Evolutionary conservation across 2,888 invertebrate species (phyloP).

Genomic region (Linyphia triangularis): DNA sequence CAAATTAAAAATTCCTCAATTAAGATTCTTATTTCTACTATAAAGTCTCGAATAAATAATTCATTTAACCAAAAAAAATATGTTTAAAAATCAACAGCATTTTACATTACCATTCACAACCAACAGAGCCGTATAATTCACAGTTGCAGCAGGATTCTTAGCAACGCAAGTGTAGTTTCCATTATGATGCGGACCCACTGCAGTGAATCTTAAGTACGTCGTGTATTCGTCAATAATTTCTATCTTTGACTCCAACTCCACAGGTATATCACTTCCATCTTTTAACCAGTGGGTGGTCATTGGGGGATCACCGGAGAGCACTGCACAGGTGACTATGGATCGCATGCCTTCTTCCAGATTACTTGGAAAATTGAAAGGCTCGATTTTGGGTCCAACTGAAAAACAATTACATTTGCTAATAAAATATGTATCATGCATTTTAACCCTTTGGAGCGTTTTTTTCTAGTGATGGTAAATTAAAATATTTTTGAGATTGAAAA

Average conservation of each 20-base stretch:
- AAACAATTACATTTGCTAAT: neutral
- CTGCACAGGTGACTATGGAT: slow-evolving; percentile 76
- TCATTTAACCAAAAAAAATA: neutral
- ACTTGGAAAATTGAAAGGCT: slow-evolving; percentile 76
- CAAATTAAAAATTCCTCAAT: neutral
- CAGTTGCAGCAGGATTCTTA: slow-evolving; percentile 76
- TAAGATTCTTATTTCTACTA: neutral
- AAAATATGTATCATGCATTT: no score
- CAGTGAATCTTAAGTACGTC: slow-evolving; percentile 75
- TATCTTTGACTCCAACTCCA: slow-evolving; percentile 66
- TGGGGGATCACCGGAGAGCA: slow-evolving; percentile 77
- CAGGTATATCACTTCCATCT: slow-evolving; percentile 78
- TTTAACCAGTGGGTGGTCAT: slow-evolving; percentile 79
- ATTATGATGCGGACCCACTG: slow-evolving; percentile 76
- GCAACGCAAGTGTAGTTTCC: slow-evolving; percentile 77
- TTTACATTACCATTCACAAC: slow-evolving; percentile 76
- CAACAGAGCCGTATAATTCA: slow-evolving; percentile 75
- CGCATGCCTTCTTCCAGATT: slow-evolving; percentile 77
- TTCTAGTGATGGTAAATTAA: no score
- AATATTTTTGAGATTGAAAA: no score
- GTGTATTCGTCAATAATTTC: slow-evolving; percentile 76
- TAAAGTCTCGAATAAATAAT: neutral
- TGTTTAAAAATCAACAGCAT: neutral
- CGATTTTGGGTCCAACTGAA: slow-evolving; percentile 77
- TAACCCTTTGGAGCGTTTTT: no score